Conservation (phyloP, 2,113 vertebrate species). For the Motacilla alba region DNA sequence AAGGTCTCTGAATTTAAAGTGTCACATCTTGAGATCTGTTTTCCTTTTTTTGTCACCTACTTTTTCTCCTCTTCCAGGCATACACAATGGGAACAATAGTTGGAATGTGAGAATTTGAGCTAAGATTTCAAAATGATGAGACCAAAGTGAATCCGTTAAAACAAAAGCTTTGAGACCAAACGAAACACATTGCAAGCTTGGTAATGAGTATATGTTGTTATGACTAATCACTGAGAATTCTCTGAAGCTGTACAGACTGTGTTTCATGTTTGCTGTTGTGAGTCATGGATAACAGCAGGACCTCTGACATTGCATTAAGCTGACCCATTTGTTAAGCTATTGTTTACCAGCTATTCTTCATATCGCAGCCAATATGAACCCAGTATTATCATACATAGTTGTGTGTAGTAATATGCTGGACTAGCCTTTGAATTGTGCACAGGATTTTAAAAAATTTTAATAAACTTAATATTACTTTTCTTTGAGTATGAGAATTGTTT, state of each 20-base stretch:
- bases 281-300: conserved; percentile 56
- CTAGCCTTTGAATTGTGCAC: neutral
- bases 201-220: conserved; percentile 43
- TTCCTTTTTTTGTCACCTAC: neutral
- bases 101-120: conserved; percentile 23
- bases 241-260: conserved; percentile 44
- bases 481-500: neutral
- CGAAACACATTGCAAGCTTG: conserved; percentile 34
- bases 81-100: neutral
- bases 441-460: neutral
- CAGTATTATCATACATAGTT: neutral
- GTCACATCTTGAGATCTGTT: neutral
- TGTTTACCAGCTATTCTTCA: conserved; percentile 26
- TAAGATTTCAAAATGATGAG: conserved; percentile 43
- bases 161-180: conserved; percentile 42
- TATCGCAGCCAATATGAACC: neutral
- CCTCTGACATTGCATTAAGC: conserved; percentile 35
- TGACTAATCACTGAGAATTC: conserved; percentile 31
- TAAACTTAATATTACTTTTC: neutral
- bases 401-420: neutral
- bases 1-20: neutral
- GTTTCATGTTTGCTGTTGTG: conserved; percentile 49
- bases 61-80: neutral
- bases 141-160: conserved; percentile 23
- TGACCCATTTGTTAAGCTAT: conserved; percentile 52